Evolutionary conservation across 2,113 vertebrate genomes (phyloP).

Genomic region (Okapia johnstoni): DNA sequence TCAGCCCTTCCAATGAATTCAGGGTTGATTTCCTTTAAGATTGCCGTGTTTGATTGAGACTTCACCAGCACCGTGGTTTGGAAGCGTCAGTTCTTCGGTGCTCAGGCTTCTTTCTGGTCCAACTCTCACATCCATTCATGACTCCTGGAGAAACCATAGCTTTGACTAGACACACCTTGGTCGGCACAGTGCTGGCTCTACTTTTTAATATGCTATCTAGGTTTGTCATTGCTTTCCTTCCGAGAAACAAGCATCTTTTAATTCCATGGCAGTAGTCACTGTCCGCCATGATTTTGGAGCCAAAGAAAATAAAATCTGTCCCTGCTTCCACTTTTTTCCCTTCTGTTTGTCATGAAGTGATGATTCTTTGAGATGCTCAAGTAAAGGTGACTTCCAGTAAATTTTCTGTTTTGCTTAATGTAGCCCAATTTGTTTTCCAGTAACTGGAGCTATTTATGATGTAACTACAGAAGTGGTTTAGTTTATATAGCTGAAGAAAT

Average conservation of each 20-base stretch:
- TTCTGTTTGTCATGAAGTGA: neutral
- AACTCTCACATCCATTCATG: neutral
- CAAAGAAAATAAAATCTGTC: neutral
- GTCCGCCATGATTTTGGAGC: neutral
- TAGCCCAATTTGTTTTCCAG: neutral
- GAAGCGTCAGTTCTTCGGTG: neutral
- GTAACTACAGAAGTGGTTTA: neutral
- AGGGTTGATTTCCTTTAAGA: neutral
- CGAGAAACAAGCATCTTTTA: neutral
- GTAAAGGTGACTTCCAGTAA: neutral
- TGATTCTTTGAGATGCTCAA: neutral
- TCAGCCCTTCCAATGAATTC: neutral
- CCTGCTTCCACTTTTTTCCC: neutral
- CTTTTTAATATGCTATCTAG: neutral
- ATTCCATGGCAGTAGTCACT: neutral
- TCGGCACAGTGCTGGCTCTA: neutral
- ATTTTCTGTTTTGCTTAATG: neutral
- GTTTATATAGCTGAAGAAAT: neutral
- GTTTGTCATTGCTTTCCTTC: neutral
- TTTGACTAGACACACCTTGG: neutral
- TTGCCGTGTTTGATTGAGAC: neutral
- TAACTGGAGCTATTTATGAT: neutral
- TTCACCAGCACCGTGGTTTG: neutral
- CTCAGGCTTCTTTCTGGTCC: neutral
- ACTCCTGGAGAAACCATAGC: neutral